Conservation (phyloP, 2,888 invertebrate genomes). For the Drosophila anomalata region DNA sequence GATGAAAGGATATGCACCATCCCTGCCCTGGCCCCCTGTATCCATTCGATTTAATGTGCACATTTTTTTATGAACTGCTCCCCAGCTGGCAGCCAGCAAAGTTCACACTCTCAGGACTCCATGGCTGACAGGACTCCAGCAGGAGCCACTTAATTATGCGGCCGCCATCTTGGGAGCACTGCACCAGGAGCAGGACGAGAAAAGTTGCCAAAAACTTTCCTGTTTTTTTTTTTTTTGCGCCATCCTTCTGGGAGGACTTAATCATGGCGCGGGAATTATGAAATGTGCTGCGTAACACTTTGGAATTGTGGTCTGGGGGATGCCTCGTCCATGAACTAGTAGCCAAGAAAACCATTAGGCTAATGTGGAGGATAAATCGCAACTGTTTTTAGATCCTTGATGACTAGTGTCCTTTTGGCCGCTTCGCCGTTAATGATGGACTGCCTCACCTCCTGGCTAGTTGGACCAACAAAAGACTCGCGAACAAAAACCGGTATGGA, state of each 20-base stretch:
- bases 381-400: conserved; percentile 6
- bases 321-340: too few species aligned
- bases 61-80: conserved; percentile 16
- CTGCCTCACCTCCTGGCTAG: not conserved
- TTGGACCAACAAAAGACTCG: conserved; percentile 25
- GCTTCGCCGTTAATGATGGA: not conserved
- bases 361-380: conserved; percentile 58
- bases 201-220: conserved; percentile 55
- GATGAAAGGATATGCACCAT: conserved; percentile 9
- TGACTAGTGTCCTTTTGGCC: conserved; percentile 10
- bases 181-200: conserved; percentile 20
- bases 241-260: conserved; percentile 35
- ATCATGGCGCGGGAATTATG: conserved; percentile 74
- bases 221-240: conserved; percentile 38
- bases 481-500: not conserved
- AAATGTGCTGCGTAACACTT: conserved; percentile 72
- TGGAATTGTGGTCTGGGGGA: not conserved
- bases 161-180: conserved; percentile 49
- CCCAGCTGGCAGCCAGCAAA: conserved; percentile 40
- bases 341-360: conserved; percentile 65
- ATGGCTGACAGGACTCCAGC: not conserved
- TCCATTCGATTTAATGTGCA: not conserved
- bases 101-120: conserved; percentile 52
- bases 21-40: not conserved
- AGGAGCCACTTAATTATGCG: conserved; percentile 59